These are phyloP conservation scores for Sphaerodactylus townsendi DNA, from an alignment of 2,113 vertebrate genomes.

Conservation along the genomic window DNA sequence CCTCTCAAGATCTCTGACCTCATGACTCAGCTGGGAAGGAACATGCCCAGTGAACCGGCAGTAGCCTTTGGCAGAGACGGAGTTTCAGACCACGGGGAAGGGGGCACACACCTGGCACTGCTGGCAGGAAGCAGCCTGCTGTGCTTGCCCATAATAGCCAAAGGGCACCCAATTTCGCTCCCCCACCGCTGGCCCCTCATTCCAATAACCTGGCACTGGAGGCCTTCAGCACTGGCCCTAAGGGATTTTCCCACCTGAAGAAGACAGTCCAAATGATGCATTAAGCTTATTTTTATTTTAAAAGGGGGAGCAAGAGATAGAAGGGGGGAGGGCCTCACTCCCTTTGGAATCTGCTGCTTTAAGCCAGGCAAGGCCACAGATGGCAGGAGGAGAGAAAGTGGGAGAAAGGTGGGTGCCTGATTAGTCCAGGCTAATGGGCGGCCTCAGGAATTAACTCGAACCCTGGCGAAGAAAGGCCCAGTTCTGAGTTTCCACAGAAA, in stretches of 20 bases:
- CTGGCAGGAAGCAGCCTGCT: slow-evolving; percentile 24
- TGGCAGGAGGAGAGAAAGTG: background rate
- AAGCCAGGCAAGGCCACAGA: background rate
- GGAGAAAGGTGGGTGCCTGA: too few relatives aligned
- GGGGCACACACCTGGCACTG: background rate
- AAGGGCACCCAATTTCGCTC: fast-evolving
- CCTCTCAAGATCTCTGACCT: slow-evolving; percentile 66
- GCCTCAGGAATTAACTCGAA: background rate
- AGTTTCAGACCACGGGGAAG: background rate
- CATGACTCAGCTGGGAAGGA: slow-evolving; percentile 73
- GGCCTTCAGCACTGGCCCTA: background rate
- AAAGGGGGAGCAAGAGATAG: background rate
- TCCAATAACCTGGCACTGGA: background rate
- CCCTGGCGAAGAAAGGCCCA: background rate
- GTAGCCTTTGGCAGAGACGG: slow-evolving; percentile 30
- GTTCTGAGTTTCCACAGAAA: background rate
- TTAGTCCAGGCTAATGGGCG: too few relatives aligned
- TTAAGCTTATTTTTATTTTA: background rate
- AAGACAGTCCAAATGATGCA: background rate
- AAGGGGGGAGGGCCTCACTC: too few relatives aligned
- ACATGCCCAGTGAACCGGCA: slow-evolving; percentile 50
- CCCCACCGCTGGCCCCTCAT: too few relatives aligned
- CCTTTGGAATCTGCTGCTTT: background rate
- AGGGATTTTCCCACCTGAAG: background rate
- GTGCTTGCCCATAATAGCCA: fast-evolving